These are phyloP conservation scores for Sipunculus nudus DNA, from an alignment of 2,888 invertebrate species.

Conservation along the genomic window DNA sequence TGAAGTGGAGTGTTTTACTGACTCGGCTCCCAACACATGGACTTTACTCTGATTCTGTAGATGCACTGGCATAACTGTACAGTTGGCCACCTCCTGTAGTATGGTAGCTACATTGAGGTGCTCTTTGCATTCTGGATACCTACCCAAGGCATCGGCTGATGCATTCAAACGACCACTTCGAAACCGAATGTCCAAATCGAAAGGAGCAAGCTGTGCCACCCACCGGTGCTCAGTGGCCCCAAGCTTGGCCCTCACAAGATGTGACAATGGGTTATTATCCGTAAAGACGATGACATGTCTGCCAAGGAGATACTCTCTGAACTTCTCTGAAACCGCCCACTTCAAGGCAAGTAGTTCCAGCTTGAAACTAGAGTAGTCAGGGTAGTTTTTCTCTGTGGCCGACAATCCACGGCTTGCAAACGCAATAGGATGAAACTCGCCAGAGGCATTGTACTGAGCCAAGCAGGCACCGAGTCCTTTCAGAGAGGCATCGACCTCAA, in stretches of 20 bases:
- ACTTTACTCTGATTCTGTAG: no score
- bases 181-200: neutral
- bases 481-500: neutral
- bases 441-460: neutral
- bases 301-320: neutral
- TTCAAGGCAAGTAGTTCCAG: neutral
- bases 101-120: no score
- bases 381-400: neutral
- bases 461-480: neutral
- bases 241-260: neutral
- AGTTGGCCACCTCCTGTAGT: no score
- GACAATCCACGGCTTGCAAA: neutral
- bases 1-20: no score
- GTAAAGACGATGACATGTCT: neutral
- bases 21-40: no score
- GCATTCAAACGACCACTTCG: neutral
- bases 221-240: constrained; percentile 2
- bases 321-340: neutral
- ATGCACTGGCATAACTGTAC: no score
- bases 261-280: neutral
- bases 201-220: neutral
- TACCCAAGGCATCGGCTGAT: neutral
- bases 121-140: neutral
- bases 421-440: neutral
- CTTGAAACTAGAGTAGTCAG: neutral